Base-by-base conservation (phyloP, 2,888 invertebrate genomes). In the Drepana falcataria region DNA sequence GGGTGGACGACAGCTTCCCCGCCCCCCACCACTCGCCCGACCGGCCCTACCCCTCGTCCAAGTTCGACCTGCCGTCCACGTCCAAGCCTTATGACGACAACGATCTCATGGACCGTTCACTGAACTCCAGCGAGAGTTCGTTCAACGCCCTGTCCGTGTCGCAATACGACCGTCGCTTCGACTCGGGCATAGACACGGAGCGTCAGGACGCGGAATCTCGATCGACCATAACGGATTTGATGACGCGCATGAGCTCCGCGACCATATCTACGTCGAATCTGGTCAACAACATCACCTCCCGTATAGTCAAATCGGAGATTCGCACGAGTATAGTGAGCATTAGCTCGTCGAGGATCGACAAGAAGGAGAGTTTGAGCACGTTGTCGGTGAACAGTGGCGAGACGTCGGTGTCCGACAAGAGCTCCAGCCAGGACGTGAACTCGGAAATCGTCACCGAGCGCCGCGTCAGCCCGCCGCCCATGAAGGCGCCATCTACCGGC, bases 401-500 rank as follows among this genome's bases (percentile, higher is more conserved):
- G 64, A 87, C 87, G 0, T 89, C 91, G 0, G 86, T 77, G 33
- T 88, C 89, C 0, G 91, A 90, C 35, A 81, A 81, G 67, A 91
- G 91, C 49, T 92, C 92, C 33, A 89, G 88, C 48, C 91, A 91
- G 73, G 91, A 91, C 47, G 89, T 91, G 48, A 87, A 87, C 66
- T 87, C 90, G 2, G 91, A 91, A 61, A 86, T 76, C 40, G 84
- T 88, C 60, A 90, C 91, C 4, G 91, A 90, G 71, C 61, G 89
- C 2, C 62, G 88, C 0, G 78, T 89, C 40, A 85, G 85, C 47
- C 90, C 91, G 5, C 89, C 91, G 57, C 80, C 90, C 0, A 61
- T 63, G 6, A 83, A 82, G 71, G 63, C 63, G 2, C 90, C 92
- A 34, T 94, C 95, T 0, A 96, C 95, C 0, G 97, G 97, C 0